Evolutionary conservation across 2,888 invertebrate species (phyloP), one percentile per base, ranked within the genome.

Genomic region (Dinocampus coccinellae): DNA sequence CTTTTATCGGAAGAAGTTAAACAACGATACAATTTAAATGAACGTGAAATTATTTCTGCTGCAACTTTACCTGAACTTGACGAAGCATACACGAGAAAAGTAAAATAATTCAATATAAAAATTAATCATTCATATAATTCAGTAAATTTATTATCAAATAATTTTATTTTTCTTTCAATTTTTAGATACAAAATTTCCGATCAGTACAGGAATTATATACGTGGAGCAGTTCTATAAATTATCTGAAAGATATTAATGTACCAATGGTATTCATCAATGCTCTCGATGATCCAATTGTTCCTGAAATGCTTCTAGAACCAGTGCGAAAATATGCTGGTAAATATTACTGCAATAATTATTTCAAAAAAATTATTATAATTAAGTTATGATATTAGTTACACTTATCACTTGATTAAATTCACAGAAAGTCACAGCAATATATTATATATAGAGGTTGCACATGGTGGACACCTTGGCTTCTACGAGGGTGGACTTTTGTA

Each of bases 381-480:
- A 57, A 67, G 36, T n/a, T n/a, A n/a, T n/a, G 20, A 29, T 66
- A 11, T 60, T n/a, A 22, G 7, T 22, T 52, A 29, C 9, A 47
- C 29, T 36, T 26, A n/a, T 34, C 60, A 39, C 61, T 72, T 77
- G 77, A 74, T 72, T 77, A 77, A 74, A 80, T 83, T 85, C 85
- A 57, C 87, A 95, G 95, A 89, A 77, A 91, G 91, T 9, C 91
- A 91, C 72, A 90, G 90, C 63, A 93, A 92, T 79, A 89, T 91
- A 2, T 90, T 96, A 79, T 96, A 93, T 83, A 89, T 97, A 69
- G 94, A 95, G 85, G 89, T 96, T 26, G 93, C 95, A 10, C 97
- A 97, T 86, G 98, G 98, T 11, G 98, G 98, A 3, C 98, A 98
- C 88, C 90, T 98, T 76, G 98, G 97, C 22, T 98, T 96, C 88